phyloP scores from a whole-genome alignment of 1,140 invertebrate species.

The Zeugodacus cucurbitae region DNA sequence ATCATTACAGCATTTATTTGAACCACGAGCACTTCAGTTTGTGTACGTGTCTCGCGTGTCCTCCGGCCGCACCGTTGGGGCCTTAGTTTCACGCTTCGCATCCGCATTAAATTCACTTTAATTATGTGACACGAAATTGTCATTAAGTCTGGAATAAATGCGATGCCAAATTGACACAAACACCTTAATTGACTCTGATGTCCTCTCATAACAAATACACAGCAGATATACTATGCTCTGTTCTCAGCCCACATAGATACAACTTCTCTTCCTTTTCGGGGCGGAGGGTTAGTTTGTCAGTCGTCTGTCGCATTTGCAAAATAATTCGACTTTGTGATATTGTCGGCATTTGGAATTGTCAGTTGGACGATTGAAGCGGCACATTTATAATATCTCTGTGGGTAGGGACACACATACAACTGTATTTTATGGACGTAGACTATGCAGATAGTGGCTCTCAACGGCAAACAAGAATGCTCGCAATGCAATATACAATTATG shows the following conservation, averaged over 20 bases:
- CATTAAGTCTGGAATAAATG: slow-evolving; percentile 25
- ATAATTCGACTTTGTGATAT: background rate
- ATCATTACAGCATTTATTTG: background rate
- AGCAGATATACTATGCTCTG: background rate
- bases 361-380: background rate
- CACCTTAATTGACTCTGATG: background rate
- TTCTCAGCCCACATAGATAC: too few species aligned
- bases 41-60: background rate
- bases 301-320: background rate
- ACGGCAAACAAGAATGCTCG: too few species aligned
- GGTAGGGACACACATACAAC: background rate
- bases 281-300: background rate
- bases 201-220: background rate
- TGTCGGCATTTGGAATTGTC: background rate
- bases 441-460: background rate
- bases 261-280: background rate
- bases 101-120: slow-evolving; percentile 6
- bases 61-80: background rate
- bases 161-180: background rate
- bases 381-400: background rate
- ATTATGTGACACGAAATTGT: slow-evolving; percentile 18
- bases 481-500: too few species aligned
- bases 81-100: background rate
- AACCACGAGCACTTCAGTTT: background rate
- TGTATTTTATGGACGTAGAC: background rate